These are phyloP conservation scores for Pelmatolapia mariae DNA, from an alignment of 2,113 vertebrate species.

Conservation along the genomic window DNA sequence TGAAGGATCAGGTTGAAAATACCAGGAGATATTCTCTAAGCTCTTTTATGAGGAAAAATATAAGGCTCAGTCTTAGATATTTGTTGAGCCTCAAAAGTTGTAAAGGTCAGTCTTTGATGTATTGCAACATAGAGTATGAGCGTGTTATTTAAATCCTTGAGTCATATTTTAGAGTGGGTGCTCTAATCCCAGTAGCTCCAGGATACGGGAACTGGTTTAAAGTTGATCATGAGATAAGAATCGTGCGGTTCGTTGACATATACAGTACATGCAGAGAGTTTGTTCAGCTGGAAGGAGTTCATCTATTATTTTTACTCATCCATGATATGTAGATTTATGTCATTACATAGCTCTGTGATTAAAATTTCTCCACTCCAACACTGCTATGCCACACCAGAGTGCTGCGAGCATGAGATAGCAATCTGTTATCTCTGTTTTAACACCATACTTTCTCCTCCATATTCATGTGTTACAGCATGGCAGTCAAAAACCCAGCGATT, in stretches of 20 bases:
- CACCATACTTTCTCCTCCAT: slow-evolving; percentile 16
- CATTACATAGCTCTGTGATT: slow-evolving; percentile 56
- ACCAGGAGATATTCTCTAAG: background rate
- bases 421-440: slow-evolving; percentile 47
- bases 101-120: slow-evolving; percentile 23
- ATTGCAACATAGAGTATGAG: background rate
- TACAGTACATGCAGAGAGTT: slow-evolving; percentile 27
- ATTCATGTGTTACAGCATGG: slow-evolving; percentile 41
- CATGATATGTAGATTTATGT: slow-evolving; percentile 52
- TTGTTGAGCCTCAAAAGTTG: background rate
- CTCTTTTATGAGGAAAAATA: background rate
- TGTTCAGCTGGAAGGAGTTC: slow-evolving; percentile 33
- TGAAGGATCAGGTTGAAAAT: background rate
- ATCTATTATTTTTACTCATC: slow-evolving; percentile 48
- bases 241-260: slow-evolving; percentile 42
- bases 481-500: slow-evolving; percentile 61
- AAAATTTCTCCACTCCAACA: slow-evolving; percentile 32
- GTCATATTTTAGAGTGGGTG: slow-evolving; percentile 19
- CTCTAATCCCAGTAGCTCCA: slow-evolving; percentile 18
- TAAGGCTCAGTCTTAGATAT: background rate
- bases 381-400: slow-evolving; percentile 6
- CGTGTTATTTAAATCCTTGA: background rate
- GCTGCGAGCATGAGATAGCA: slow-evolving; percentile 18
- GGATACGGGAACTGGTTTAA: slow-evolving; percentile 15
- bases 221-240: slow-evolving; percentile 28